These are phyloP conservation scores for Antheraea mylitta DNA, from an alignment of 1,140 invertebrate genomes.

Conservation along the genomic window DNA sequence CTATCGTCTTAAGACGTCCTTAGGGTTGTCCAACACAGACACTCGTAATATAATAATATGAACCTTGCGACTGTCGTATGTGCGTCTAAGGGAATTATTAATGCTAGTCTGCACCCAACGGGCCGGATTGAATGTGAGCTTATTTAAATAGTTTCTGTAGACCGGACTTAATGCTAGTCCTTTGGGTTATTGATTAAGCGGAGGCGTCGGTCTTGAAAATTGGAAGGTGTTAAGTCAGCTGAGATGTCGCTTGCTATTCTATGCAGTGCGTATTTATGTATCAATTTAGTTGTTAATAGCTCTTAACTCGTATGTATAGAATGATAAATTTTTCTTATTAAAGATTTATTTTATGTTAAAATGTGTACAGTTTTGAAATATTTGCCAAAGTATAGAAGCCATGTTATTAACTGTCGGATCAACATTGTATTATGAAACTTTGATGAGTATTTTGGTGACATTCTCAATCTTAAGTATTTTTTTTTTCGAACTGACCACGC, in stretches of 20 bases:
- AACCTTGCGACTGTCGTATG: conserved; percentile 58
- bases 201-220: conserved; percentile 28
- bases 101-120: conserved; percentile 51
- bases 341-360: no score
- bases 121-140: conserved; percentile 46
- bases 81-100: conserved; percentile 72
- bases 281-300: neutral
- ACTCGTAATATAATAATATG: conserved; percentile 67
- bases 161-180: conserved; percentile 44
- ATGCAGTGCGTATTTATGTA: neutral
- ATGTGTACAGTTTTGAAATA: no score
- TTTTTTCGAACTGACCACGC: no score
- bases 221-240: conserved; percentile 4
- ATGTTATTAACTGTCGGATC: no score
- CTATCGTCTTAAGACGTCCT: conserved; percentile 57
- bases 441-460: no score
- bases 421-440: no score
- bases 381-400: no score
- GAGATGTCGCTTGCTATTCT: neutral
- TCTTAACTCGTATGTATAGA: no score
- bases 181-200: conserved; percentile 40
- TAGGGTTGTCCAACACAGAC: conserved; percentile 69
- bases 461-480: no score
- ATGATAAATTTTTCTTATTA: no score
- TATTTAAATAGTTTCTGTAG: conserved; percentile 69